phyloP scores from a whole-genome alignment of 2,888 invertebrate species.

The Nematopogon swammerdamellus region DNA sequence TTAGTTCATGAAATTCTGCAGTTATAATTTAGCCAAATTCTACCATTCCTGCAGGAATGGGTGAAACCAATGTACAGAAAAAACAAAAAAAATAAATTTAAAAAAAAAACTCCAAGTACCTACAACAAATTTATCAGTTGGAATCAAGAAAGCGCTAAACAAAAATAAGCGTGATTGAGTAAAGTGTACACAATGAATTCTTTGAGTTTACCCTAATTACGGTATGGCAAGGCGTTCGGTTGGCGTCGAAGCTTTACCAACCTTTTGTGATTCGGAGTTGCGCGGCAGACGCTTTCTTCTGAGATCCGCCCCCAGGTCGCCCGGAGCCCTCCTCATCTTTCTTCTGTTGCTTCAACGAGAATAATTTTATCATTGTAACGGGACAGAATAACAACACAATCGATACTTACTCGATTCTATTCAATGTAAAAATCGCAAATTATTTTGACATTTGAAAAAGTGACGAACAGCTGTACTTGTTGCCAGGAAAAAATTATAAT shows the following conservation, averaged over 20 bases:
- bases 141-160: no score
- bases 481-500: no score
- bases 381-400: background rate
- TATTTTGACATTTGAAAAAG: background rate
- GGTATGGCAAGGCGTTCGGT: background rate
- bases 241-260: constrained; percentile 24
- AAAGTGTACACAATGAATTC: no score
- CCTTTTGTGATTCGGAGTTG: constrained; percentile 98
- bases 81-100: no score
- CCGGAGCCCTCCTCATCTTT: constrained; percentile 89
- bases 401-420: background rate
- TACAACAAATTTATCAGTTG: no score
- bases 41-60: no score
- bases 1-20: no score
- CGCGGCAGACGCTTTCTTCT: constrained; percentile 94
- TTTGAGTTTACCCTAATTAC: background rate
- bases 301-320: constrained; percentile 57
- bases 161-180: no score
- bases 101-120: no score
- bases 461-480: no score
- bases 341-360: constrained; percentile 97
- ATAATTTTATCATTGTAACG: constrained; percentile 89
- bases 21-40: no score
- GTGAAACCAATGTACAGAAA: no score
- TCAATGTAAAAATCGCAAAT: background rate